Conservation (phyloP, 2,888 invertebrate species). For the Tuta absoluta region DNA sequence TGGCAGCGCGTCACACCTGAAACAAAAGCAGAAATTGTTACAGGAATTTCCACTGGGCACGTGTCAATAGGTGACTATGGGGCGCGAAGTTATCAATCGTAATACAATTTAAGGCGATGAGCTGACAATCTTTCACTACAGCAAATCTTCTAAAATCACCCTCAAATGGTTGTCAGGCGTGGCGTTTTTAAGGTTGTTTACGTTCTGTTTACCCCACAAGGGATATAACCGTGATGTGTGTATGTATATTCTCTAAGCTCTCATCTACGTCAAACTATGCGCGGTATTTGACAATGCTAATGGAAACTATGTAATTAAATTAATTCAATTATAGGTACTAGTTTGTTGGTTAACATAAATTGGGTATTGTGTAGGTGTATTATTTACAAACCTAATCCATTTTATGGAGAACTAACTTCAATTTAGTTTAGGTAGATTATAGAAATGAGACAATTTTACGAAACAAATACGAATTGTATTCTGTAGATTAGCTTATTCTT, state of each 20-base stretch:
- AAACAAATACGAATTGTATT: too few relatives aligned
- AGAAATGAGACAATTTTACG: neutral
- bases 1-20: slow-evolving; percentile 65
- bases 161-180: too few relatives aligned
- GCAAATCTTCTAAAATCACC: too few relatives aligned
- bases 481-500: too few relatives aligned
- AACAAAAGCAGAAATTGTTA: slow-evolving; percentile 51
- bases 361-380: slow-evolving; percentile 3
- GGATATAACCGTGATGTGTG: too few relatives aligned
- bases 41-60: neutral
- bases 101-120: too few relatives aligned
- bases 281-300: slow-evolving; percentile 3
- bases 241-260: neutral
- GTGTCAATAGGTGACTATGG: too few relatives aligned
- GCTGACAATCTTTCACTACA: too few relatives aligned
- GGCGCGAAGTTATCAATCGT: too few relatives aligned
- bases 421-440: too few relatives aligned
- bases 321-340: neutral
- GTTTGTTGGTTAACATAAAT: neutral
- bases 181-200: too few relatives aligned
- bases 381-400: neutral
- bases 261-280: neutral
- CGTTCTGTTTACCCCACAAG: too few relatives aligned
- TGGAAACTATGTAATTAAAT: slow-evolving; percentile 2
- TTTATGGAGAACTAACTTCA: neutral